Percentiles rank a stretch among this genome's conserved stretches.
Evolutionary conservation across 2,113 vertebrate genomes (phyloP).

Genomic region (Camarhynchus parvulus): DNA sequence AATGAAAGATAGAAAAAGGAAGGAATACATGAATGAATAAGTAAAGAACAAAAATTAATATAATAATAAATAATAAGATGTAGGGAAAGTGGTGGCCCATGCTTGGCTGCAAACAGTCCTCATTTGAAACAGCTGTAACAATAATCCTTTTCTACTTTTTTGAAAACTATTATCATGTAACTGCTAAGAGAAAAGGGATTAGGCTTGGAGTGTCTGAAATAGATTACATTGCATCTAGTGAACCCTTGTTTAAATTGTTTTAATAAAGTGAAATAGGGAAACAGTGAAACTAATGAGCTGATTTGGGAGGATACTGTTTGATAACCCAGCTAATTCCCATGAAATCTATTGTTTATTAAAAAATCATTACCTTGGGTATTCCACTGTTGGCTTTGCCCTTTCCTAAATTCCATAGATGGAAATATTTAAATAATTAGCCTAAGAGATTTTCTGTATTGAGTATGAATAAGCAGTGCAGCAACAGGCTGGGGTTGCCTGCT

Average conservation of each 20-base stretch:
- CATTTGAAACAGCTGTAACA: background rate
- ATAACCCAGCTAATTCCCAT: slow-evolving; percentile 43
- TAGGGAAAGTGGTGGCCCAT: background rate
- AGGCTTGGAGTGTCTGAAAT: background rate
- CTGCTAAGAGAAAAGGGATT: slow-evolving; percentile 36
- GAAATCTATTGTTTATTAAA: slow-evolving; percentile 42
- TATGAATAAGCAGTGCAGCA: background rate
- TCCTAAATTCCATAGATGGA: background rate
- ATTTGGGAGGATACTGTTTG: slow-evolving; percentile 23
- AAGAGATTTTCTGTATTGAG: background rate
- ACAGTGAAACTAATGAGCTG: slow-evolving; percentile 43
- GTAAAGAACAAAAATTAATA: background rate
- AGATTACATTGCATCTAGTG: slow-evolving; percentile 40
- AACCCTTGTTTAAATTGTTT: slow-evolving; percentile 40
- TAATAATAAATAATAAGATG: background rate
- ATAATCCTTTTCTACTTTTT: slow-evolving; percentile 30
- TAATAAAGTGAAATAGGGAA: slow-evolving; percentile 25
- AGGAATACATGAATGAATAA: background rate
- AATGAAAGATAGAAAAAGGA: background rate
- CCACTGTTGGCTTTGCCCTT: background rate
- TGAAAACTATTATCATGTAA: background rate
- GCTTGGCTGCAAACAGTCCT: background rate
- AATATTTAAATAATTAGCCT: background rate
- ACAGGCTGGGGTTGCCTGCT: background rate
- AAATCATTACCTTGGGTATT: background rate